These are phyloP conservation scores for Pandemis corylana DNA, from an alignment of 2,888 invertebrate genomes.

Conservation along the genomic window DNA sequence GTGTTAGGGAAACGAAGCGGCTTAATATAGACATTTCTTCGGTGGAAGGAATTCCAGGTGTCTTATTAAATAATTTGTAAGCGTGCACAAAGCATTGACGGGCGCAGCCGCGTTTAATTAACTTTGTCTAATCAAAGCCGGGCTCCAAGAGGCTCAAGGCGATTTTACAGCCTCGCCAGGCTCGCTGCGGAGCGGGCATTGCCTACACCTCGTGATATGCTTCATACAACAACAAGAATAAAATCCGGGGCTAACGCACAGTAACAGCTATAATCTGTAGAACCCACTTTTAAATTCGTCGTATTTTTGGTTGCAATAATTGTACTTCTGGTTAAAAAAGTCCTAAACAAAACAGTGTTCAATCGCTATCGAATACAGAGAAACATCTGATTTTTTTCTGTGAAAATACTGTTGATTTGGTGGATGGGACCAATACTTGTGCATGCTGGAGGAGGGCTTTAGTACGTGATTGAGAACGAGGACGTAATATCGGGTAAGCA, in stretches of 20 bases:
- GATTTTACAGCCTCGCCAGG: slow-evolving; percentile 18
- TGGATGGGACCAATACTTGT: slow-evolving; percentile 50
- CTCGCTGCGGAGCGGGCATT: not conserved
- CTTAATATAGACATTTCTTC: slow-evolving; percentile 44
- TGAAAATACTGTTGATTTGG: slow-evolving; percentile 39
- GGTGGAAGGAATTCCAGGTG: slow-evolving; percentile 36
- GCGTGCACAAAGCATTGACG: slow-evolving; percentile 37
- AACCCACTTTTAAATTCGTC: not conserved
- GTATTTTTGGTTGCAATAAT: no score
- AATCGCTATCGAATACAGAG: not conserved
- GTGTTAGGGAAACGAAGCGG: slow-evolving; percentile 46
- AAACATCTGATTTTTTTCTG: no score
- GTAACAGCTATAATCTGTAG: not conserved
- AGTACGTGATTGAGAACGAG: slow-evolving; percentile 56
- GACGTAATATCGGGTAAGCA: slow-evolving; percentile 37
- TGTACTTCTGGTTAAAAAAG: not conserved
- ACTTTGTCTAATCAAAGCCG: slow-evolving; percentile 31
- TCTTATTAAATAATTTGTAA: slow-evolving; percentile 43
- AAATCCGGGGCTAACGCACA: not conserved
- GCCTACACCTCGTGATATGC: not conserved
- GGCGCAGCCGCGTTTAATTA: slow-evolving; percentile 34
- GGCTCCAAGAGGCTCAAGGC: slow-evolving; percentile 6
- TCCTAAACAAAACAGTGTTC: not conserved
- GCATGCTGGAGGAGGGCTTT: slow-evolving; percentile 46
- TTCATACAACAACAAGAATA: not conserved